phyloP scores from a whole-genome alignment of 1,140 invertebrate genomes.

The Scaptomyza hsui region DNA sequence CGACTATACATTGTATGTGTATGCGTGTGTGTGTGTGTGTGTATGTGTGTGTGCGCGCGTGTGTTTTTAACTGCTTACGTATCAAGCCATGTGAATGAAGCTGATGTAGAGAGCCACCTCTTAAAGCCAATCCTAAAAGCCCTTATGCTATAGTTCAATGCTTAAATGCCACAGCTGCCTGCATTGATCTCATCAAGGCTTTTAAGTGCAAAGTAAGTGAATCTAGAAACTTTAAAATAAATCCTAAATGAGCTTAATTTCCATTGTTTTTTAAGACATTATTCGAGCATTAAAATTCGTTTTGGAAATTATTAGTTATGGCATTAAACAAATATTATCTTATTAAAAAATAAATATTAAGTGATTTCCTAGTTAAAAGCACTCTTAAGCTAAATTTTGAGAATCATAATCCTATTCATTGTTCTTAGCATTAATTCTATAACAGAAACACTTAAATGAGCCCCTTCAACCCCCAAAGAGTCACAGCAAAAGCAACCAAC shows the following conservation, averaged over 20 bases:
- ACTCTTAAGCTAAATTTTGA: too few species aligned
- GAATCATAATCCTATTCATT: too few species aligned
- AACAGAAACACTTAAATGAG: too few species aligned
- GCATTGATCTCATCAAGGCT: background rate
- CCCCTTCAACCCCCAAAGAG: background rate
- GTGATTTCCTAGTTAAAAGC: too few species aligned
- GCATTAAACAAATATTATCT: too few species aligned
- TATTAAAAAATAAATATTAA: too few species aligned
- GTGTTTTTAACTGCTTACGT: slow-evolving; percentile 57
- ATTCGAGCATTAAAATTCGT: too few species aligned
- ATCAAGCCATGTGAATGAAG: slow-evolving; percentile 18
- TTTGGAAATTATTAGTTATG: too few species aligned
- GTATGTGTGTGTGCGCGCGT: slow-evolving; percentile 1
- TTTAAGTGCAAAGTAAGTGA: background rate
- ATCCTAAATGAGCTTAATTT: background rate
- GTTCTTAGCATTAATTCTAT: too few species aligned
- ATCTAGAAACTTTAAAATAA: background rate
- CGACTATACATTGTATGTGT: slow-evolving; percentile 5
- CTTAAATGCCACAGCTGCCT: background rate
- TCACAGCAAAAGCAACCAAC: background rate
- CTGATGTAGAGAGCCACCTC: slow-evolving; percentile 11
- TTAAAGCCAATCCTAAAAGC: slow-evolving; percentile 22
- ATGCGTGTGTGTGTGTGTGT: slow-evolving; percentile 11
- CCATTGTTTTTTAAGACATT: too few species aligned
- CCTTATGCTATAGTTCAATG: background rate